Conservation (phyloP, 2,888 invertebrate genomes). For the Nebria salina region DNA sequence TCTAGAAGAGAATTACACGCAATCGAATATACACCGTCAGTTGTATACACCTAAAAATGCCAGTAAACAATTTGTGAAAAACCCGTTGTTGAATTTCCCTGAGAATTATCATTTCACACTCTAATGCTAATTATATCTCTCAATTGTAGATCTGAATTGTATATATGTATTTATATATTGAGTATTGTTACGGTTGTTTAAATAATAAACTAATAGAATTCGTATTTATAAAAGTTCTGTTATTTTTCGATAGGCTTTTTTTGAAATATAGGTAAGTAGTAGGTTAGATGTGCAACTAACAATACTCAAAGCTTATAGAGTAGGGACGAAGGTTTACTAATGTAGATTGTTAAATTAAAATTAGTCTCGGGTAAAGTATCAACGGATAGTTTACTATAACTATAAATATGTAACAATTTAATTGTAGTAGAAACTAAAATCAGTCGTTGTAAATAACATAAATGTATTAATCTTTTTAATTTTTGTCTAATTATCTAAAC, state of each 20-base stretch:
- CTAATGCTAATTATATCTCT: slow-evolving; percentile 14
- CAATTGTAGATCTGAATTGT: slow-evolving; percentile 12
- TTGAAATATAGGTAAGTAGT: slow-evolving; percentile 2
- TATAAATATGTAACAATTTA: no score
- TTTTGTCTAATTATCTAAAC: background rate
- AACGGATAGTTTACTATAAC: no score
- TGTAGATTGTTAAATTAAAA: background rate
- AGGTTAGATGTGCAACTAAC: slow-evolving; percentile 56
- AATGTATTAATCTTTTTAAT: background rate
- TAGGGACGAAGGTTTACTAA: slow-evolving; percentile 20
- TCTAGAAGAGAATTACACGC: slow-evolving; percentile 59
- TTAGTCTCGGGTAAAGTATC: background rate
- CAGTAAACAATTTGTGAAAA: slow-evolving; percentile 66
- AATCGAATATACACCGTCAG: slow-evolving; percentile 62
- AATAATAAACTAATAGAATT: slow-evolving; percentile 38
- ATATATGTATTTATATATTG: slow-evolving; percentile 49
- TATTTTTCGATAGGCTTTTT: background rate
- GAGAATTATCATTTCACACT: slow-evolving; percentile 51
- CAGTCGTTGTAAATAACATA: no score
- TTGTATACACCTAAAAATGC: slow-evolving; percentile 64
- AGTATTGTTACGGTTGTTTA: slow-evolving; percentile 58
- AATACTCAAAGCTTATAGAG: slow-evolving; percentile 56
- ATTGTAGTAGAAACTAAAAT: no score
- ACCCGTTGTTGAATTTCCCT: slow-evolving; percentile 64
- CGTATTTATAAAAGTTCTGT: slow-evolving; percentile 27